Percentiles rank a stretch among this genome's conserved stretches.
These are phyloP conservation scores for Phylloscopus trochilus DNA, from an alignment of 2,113 vertebrate species.

Conservation along the genomic window DNA sequence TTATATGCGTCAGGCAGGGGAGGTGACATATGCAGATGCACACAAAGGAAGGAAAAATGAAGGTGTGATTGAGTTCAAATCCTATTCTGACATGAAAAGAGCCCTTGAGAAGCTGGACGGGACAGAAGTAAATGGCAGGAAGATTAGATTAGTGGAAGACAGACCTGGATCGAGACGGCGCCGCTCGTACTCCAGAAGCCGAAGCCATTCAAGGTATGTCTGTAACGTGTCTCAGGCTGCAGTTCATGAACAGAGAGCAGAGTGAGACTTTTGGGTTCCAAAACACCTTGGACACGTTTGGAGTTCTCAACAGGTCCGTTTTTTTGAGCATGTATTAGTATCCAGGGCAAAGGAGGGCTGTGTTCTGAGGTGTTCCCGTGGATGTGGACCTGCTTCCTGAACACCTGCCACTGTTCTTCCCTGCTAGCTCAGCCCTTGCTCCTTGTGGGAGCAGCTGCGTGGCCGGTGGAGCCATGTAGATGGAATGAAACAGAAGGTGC, in stretches of 20 bases:
- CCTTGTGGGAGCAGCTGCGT: neutral
- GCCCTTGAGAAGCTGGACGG: slow-evolving; percentile 96
- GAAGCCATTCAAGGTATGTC: slow-evolving; percentile 86
- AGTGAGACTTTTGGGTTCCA: neutral
- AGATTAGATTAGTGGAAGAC: slow-evolving; percentile 95
- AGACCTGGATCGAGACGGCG: slow-evolving; percentile 86
- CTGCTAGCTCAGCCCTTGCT: neutral
- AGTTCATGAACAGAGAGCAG: neutral
- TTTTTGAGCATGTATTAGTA: neutral
- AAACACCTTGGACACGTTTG: neutral
- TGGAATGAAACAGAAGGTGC: neutral
- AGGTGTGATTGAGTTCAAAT: slow-evolving; percentile 96
- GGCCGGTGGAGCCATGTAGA: neutral
- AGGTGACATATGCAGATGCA: slow-evolving; percentile 96
- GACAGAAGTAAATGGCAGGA: slow-evolving; percentile 94
- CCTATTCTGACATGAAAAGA: slow-evolving; percentile 96
- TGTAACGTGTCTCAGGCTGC: neutral
- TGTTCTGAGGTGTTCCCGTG: neutral
- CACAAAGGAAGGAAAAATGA: slow-evolving; percentile 94
- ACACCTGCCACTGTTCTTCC: neutral
- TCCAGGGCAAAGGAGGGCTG: neutral
- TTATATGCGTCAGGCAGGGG: slow-evolving; percentile 98
- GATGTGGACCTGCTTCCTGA: neutral
- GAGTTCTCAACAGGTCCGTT: neutral
- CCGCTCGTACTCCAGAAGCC: slow-evolving; percentile 91